Evolutionary conservation across 2,888 invertebrate genomes (phyloP).

Genomic region (Drosophila siamana): DNA sequence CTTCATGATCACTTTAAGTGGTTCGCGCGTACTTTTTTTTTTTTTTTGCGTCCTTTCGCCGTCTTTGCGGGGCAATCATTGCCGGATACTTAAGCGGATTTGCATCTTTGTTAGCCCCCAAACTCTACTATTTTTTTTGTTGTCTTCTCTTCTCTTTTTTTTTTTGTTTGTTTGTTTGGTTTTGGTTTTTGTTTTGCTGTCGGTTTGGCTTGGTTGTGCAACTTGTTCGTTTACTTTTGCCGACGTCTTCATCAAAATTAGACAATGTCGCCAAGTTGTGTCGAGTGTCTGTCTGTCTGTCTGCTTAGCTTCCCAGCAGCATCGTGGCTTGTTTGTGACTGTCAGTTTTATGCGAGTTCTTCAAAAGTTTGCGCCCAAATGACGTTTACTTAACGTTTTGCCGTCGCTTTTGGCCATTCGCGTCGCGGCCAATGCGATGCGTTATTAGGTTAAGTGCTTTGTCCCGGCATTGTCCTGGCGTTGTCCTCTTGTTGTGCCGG

Average conservation of each 20-base stretch:
- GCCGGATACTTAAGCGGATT: conserved; percentile 83
- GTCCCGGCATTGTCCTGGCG: conserved; percentile 35
- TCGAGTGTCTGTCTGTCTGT: not conserved
- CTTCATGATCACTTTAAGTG: conserved; percentile 85
- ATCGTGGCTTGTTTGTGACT: conserved; percentile 47
- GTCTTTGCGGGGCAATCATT: conserved; percentile 71
- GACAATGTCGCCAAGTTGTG: conserved; percentile 52
- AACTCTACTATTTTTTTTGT: not conserved
- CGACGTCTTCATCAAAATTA: conserved; percentile 73
- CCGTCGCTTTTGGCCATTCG: conserved; percentile 36
- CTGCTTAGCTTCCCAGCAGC: not conserved
- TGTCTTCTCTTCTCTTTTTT: conserved; percentile 35
- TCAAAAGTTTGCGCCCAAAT: conserved; percentile 73
- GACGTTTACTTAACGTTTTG: conserved; percentile 76
- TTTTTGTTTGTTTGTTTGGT: conserved; percentile 48
- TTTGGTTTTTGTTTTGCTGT: conserved; percentile 27
- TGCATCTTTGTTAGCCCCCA: conserved; percentile 69
- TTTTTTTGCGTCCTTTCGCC: not conserved
- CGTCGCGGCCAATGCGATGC: conserved; percentile 41
- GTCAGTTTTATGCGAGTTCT: conserved; percentile 79
- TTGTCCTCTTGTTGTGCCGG: not conserved
- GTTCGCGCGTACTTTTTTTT: conserved; percentile 62
- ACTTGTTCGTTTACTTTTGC: conserved; percentile 53
- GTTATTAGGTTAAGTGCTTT: conserved; percentile 78
- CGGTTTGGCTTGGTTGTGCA: conserved; percentile 38